Percentiles rank a stretch among this genome's conserved stretches.
These are phyloP conservation scores for Pollimyrus isidori DNA, from an alignment of 2,113 vertebrate genomes.

Conservation along the genomic window DNA sequence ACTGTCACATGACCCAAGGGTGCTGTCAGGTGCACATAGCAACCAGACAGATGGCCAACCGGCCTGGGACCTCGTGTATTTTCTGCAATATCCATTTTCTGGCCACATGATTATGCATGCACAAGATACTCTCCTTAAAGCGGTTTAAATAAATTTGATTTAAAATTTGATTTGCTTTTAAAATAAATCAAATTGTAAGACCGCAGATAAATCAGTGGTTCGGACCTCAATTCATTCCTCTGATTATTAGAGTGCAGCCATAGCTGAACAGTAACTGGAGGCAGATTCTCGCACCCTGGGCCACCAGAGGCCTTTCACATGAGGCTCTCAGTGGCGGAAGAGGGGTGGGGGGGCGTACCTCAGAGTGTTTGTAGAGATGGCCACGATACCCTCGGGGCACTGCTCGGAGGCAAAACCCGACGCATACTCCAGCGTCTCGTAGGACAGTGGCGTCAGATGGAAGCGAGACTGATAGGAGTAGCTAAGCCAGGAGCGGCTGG, in stretches of 20 bases:
- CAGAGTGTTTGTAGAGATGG: constrained; percentile 95
- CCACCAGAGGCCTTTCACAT: neutral
- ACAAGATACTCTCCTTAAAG: neutral
- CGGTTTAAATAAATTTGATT: neutral
- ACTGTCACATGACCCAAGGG: neutral
- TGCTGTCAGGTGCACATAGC: neutral
- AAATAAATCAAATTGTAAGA: neutral
- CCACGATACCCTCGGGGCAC: constrained; percentile 95
- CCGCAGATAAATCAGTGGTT: neutral
- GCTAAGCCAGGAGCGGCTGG: constrained; percentile 94
- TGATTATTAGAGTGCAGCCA: neutral
- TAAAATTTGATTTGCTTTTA: neutral
- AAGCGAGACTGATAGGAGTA: constrained; percentile 97
- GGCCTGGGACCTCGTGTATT: neutral
- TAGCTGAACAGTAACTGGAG: neutral
- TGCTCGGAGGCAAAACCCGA: constrained; percentile 97
- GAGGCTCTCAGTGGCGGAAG: neutral
- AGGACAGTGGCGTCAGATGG: constrained; percentile 89
- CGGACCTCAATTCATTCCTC: neutral
- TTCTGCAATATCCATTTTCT: neutral
- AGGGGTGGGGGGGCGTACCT: constrained; percentile 58
- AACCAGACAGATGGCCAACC: neutral
- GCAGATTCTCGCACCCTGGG: neutral
- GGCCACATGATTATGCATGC: neutral
- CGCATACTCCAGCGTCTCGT: constrained; percentile 91